Evolutionary conservation across 1,140 invertebrate genomes (phyloP), one percentile per base, ranked within the genome.

Genomic region (Aphelinus atriplicis): DNA sequence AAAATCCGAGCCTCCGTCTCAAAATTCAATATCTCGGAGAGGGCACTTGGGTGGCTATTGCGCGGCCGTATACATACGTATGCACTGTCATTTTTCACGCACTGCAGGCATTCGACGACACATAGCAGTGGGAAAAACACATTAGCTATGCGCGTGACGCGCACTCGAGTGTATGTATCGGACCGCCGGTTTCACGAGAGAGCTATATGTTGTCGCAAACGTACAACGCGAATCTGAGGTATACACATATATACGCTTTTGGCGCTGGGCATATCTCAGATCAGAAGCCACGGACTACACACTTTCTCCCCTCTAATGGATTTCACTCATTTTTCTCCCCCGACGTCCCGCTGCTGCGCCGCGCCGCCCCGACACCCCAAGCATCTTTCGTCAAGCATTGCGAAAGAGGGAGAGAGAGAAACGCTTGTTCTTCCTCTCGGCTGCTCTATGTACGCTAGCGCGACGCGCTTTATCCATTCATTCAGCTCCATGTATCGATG

Each of bases 311-410:
- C 84, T 84, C 86, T 88, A 88, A 88, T 88, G 86, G 86, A 88
- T 88, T 88, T 88, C 84, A 85, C 86, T 87, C 86, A 88, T 88
- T 88, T 88, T 88, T 87, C 85, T 87, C 85, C 81, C 82, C 79
- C 80, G 70, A 79, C 78, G 72, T 77, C 80, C 79, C 79, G 75
- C 75, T 70, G 73, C 51, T 73, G 56, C 53, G 46, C 26, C 47
- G 62, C 55, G 56, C 56, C 55, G 57, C 26, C 65, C 53, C 76
- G 63, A 81, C 80, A 78, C 77, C 80, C 80, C 69, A 80, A 76
- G 78, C 74, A 79, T 78, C 78, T 78, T 77, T 69, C 58, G 68
- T 5, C 56, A 10, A 57, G 4, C 26, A 57, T 10, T 5, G 60
- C 5, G 45, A 43, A 9, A 64, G 5, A 64, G 71, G 65, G 6